Conservation (phyloP, 2,888 invertebrate genomes). For the Xestia ashworthii region DNA sequence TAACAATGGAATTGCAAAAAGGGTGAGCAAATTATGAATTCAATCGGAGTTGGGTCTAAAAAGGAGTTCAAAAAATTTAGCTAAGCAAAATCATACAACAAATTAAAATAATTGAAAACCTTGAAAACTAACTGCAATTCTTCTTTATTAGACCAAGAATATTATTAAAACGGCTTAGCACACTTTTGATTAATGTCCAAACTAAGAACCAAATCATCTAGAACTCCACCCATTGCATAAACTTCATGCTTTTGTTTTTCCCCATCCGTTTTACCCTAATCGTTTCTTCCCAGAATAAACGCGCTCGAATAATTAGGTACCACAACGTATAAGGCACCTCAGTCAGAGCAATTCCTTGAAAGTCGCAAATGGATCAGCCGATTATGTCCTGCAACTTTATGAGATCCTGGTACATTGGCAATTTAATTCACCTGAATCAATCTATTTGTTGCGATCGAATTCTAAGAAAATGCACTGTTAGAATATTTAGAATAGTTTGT, state of each 20-base stretch:
- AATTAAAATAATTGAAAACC: not conserved
- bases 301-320: slow-evolving; percentile 36
- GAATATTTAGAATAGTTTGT: slow-evolving; percentile 16
- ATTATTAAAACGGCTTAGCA: not conserved
- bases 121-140: not conserved
- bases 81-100: not conserved
- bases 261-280: slow-evolving; percentile 23
- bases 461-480: slow-evolving; percentile 41
- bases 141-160: not conserved
- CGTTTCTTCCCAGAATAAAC: slow-evolving; percentile 45
- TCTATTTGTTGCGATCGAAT: slow-evolving; percentile 23
- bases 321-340: slow-evolving; percentile 26
- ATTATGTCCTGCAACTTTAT: slow-evolving; percentile 40
- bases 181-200: slow-evolving; percentile 33
- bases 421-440: slow-evolving; percentile 22
- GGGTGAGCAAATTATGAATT: not conserved
- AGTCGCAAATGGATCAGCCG: slow-evolving; percentile 17
- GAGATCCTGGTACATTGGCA: slow-evolving; percentile 43
- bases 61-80: not conserved
- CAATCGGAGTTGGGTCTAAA: not conserved
- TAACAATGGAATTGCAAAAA: not conserved
- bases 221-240: slow-evolving; percentile 12
- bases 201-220: slow-evolving; percentile 2
- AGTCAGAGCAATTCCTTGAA: slow-evolving; percentile 34
- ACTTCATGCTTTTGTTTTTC: slow-evolving; percentile 29